Conservation (phyloP, 2,797 vertebrate genomes). For the Mormyrus proboscirostris region DNA sequence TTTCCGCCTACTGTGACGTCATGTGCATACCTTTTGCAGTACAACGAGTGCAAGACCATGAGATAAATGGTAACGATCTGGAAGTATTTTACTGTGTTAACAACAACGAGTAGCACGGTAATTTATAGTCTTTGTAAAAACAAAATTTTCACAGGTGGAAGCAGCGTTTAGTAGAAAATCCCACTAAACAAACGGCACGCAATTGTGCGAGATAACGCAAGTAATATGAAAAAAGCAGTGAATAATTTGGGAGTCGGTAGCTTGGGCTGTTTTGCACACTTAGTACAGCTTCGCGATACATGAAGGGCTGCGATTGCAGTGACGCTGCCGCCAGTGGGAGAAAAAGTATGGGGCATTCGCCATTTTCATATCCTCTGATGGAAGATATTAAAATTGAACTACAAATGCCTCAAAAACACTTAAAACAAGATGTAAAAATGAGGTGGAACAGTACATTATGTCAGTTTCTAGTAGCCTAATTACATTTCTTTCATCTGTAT, state of each 20-base stretch:
- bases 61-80: not conserved
- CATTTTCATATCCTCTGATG: not conserved
- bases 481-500: not conserved
- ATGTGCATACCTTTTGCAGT: not conserved
- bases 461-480: not conserved
- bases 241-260: not conserved
- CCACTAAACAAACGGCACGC: not conserved
- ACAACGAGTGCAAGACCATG: not conserved
- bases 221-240: not conserved
- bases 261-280: not conserved
- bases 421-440: not conserved
- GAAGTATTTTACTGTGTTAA: no score
- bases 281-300: not conserved
- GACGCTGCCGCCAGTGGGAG: not conserved
- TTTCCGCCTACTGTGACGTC: not conserved
- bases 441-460: not conserved
- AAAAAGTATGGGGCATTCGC: not conserved
- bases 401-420: not conserved
- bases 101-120: no score
- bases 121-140: no score
- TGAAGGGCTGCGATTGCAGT: not conserved
- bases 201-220: not conserved
- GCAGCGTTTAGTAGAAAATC: not conserved
- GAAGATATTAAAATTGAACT: not conserved
- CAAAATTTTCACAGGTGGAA: not conserved